phyloP scores from a whole-genome alignment of 2,797 vertebrate species.

The Psittacula derbiana region DNA sequence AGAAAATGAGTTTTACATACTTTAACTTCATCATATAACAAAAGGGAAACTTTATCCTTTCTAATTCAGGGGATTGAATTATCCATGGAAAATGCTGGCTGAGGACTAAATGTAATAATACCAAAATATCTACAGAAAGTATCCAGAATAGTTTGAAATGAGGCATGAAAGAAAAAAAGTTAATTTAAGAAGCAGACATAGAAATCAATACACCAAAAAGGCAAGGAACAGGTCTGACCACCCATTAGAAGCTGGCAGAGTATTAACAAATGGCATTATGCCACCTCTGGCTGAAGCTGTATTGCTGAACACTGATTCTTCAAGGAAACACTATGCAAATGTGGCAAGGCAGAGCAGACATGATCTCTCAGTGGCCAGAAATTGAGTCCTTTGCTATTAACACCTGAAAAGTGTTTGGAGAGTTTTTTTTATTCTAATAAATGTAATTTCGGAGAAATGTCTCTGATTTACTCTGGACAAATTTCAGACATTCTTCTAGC shows the following conservation, averaged over 20 bases:
- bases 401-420: background rate
- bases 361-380: background rate
- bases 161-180: background rate
- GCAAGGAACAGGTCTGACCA: background rate
- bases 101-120: background rate
- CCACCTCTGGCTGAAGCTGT: background rate
- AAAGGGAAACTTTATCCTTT: constrained; percentile 9
- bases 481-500: background rate
- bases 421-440: background rate
- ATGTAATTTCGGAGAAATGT: background rate
- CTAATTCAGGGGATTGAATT: background rate
- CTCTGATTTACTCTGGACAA: background rate
- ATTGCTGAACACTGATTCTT: background rate
- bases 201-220: background rate
- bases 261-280: background rate
- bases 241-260: background rate
- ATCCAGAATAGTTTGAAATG: background rate
- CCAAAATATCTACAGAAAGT: background rate
- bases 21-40: background rate
- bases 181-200: background rate
- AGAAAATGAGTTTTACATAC: background rate
- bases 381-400: background rate
- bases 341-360: background rate
- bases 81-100: background rate
- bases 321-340: background rate